Conservation (phyloP, 2,888 invertebrate genomes). For the Syrphus vitripennis region DNA sequence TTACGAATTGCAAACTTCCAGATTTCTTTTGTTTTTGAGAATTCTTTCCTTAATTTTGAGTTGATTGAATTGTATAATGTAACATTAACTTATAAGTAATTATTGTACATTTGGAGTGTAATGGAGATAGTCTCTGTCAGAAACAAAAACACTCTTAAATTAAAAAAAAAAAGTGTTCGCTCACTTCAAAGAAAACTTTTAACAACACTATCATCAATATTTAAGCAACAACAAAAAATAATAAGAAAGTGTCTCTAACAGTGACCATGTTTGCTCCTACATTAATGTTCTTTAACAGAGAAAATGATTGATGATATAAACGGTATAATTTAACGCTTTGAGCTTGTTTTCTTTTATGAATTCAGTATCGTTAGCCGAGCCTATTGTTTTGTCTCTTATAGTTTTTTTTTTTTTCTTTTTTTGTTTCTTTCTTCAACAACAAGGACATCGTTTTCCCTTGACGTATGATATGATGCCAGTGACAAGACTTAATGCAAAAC, state of each 20-base stretch:
- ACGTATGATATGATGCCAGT: constrained; percentile 24
- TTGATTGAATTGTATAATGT: background rate
- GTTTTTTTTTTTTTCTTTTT: too few relatives aligned
- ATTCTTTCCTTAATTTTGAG: background rate
- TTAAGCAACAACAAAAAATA: background rate
- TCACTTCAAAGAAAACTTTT: background rate
- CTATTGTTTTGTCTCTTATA: constrained; percentile 24
- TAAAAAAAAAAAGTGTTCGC: background rate
- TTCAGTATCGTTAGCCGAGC: background rate
- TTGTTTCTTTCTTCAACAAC: background rate
- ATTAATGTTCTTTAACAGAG: background rate
- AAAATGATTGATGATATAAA: constrained; percentile 29
- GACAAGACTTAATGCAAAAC: constrained; percentile 52
- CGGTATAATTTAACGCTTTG: constrained; percentile 26
- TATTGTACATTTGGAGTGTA: background rate
- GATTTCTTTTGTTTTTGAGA: background rate
- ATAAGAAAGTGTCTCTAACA: constrained; percentile 3
- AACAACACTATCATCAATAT: background rate
- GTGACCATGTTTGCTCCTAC: constrained; percentile 24
- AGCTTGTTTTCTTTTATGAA: background rate
- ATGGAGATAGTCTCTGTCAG: background rate
- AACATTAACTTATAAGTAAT: background rate
- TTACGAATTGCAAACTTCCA: too few relatives aligned
- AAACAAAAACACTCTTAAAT: background rate
- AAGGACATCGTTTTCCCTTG: constrained; percentile 40